phyloP scores from a whole-genome alignment of 2,797 vertebrate genomes.

The Epinephelus malabaricus region DNA sequence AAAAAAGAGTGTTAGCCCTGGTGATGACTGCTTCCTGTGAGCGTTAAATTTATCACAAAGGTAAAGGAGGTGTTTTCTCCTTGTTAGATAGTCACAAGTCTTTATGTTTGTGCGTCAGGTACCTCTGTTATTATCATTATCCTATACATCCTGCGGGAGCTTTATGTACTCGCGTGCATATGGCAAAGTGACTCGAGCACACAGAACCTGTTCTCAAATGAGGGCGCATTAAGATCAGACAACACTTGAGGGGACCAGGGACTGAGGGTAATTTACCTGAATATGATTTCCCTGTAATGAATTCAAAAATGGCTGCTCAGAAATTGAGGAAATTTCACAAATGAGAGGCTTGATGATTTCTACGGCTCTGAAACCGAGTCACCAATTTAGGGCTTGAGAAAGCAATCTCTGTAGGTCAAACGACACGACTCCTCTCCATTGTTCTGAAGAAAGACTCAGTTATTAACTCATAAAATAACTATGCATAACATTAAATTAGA shows the following conservation, averaged over 20 bases:
- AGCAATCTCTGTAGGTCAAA: slow-evolving; percentile 35
- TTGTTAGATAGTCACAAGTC: neutral
- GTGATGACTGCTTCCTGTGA: neutral
- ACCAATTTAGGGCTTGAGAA: slow-evolving; percentile 28
- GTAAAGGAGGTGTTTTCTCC: neutral
- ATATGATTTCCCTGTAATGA: slow-evolving; percentile 40
- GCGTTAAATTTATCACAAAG: neutral
- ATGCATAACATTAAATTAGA: slow-evolving; percentile 14
- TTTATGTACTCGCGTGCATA: slow-evolving; percentile 28
- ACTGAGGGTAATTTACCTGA: slow-evolving; percentile 56
- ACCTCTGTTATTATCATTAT: slow-evolving; percentile 26
- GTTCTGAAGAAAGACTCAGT: slow-evolving; percentile 7
- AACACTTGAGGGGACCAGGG: slow-evolving; percentile 43
- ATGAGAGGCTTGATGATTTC: slow-evolving; percentile 43
- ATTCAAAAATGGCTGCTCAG: slow-evolving; percentile 47
- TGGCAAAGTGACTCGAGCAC: slow-evolving; percentile 28
- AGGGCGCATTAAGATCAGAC: slow-evolving; percentile 59
- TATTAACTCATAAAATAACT: slow-evolving; percentile 28
- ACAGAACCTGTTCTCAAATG: slow-evolving; percentile 45
- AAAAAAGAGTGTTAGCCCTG: neutral
- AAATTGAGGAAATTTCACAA: slow-evolving; percentile 43
- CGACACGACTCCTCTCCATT: neutral
- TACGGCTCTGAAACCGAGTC: slow-evolving; percentile 29
- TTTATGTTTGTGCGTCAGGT: slow-evolving; percentile 6
- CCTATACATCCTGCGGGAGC: slow-evolving; percentile 6